phyloP scores from a whole-genome alignment of 2,113 vertebrate species.

The Cheirogaleus medius region DNA sequence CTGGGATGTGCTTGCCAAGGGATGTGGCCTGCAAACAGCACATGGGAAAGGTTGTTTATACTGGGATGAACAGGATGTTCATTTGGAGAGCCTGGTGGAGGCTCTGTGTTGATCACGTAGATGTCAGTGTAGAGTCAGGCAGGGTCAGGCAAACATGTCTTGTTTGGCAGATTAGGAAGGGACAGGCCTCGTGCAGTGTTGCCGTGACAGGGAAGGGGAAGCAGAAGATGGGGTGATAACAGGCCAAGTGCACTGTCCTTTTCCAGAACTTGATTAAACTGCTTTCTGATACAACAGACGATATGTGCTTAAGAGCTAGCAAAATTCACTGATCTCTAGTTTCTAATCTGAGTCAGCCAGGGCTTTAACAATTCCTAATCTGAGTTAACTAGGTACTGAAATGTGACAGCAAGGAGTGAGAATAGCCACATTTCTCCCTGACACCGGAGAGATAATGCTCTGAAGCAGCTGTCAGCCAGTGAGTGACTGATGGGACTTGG shows the following conservation, averaged over 20 bases:
- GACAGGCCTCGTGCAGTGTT: rapidly evolving
- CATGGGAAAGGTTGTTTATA: background rate
- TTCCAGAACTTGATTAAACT: background rate
- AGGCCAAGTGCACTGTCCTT: background rate
- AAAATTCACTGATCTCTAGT: background rate
- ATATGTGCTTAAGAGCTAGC: background rate
- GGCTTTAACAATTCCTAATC: background rate
- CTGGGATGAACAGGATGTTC: background rate
- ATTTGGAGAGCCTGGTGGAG: background rate
- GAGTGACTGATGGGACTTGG: background rate
- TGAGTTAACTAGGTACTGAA: background rate
- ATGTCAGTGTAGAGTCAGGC: background rate
- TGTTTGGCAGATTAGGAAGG: background rate
- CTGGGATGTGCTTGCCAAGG: background rate
- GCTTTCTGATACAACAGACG: background rate
- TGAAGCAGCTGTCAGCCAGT: background rate
- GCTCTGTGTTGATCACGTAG: background rate
- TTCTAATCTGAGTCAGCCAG: background rate
- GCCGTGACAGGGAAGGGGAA: background rate
- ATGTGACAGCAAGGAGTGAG: background rate
- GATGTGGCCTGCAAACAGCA: background rate
- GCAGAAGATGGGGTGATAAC: background rate
- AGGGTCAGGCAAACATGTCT: background rate
- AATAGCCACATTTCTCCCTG: background rate
- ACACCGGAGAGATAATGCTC: background rate